These are phyloP conservation scores for Philaethria dido DNA, from an alignment of 2,888 invertebrate species.

Conservation along the genomic window DNA sequence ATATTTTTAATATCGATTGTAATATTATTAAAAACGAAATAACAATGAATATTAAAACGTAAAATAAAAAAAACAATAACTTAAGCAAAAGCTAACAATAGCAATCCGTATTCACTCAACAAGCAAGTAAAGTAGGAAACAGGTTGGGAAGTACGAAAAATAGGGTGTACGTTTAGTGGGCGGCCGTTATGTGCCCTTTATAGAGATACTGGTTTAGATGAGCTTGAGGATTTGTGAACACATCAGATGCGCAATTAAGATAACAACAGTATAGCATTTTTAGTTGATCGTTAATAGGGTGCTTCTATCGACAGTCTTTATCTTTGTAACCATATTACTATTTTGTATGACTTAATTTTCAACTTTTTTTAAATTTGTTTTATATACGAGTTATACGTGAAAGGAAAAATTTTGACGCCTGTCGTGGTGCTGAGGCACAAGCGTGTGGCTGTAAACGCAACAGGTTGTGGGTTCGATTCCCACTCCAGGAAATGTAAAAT, in stretches of 20 bases:
- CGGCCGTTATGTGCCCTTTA: slow-evolving; percentile 38
- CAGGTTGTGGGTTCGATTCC: too few relatives aligned
- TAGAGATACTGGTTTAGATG: slow-evolving; percentile 34
- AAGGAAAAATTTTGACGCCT: too few relatives aligned
- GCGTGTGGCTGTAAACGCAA: too few relatives aligned
- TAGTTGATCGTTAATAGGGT: slow-evolving; percentile 26
- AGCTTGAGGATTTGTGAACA: slow-evolving; percentile 35
- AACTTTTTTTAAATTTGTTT: neutral
- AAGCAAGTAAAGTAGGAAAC: slow-evolving; percentile 26
- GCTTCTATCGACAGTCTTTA: neutral
- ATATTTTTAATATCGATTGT: too few relatives aligned
- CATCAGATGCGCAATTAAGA: slow-evolving; percentile 39
- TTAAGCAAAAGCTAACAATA: neutral
- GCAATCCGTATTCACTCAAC: slow-evolving; percentile 5
- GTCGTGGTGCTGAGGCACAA: too few relatives aligned
- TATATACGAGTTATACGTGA: neutral
- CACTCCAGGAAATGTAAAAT: too few relatives aligned
- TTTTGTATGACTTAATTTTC: neutral
- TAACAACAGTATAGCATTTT: slow-evolving; percentile 30
- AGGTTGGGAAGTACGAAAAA: slow-evolving; percentile 39
- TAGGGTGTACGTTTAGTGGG: slow-evolving; percentile 39
- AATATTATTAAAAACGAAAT: too few relatives aligned
- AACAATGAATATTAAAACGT: too few relatives aligned
- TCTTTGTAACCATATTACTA: slow-evolving; percentile 1
- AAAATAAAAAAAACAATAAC: too few relatives aligned